Evolutionary conservation across 2,113 vertebrate genomes (phyloP).

Genomic region (Sinocyclocheilus rhinocerous): DNA sequence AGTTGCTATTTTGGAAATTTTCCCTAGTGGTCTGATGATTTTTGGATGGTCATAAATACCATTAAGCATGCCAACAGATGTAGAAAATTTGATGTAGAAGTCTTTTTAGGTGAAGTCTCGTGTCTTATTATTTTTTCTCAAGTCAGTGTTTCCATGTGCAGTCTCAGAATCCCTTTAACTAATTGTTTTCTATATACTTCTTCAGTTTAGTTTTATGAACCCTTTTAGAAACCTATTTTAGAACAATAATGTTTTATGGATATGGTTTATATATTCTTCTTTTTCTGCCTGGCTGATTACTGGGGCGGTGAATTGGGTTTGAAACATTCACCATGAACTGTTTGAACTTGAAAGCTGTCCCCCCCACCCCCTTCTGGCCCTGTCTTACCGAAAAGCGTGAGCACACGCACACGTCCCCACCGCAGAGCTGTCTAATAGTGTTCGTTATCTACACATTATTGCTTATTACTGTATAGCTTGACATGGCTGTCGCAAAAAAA

Average conservation of each 20-base stretch:
- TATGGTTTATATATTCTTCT: slow-evolving; percentile 75
- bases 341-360: slow-evolving; percentile 78
- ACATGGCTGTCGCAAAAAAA: slow-evolving; percentile 76
- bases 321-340: slow-evolving; percentile 75
- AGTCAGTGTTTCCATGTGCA: neutral
- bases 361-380: slow-evolving; percentile 26
- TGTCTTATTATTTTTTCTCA: neutral
- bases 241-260: neutral
- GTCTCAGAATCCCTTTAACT: neutral
- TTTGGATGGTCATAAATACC: neutral
- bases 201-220: neutral
- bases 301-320: slow-evolving; percentile 76
- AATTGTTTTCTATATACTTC: neutral
- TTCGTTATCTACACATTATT: slow-evolving; percentile 78
- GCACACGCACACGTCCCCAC: slow-evolving; percentile 42
- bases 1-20: neutral
- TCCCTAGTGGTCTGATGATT: neutral
- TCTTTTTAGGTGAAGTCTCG: neutral
- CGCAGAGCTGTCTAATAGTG: slow-evolving; percentile 74
- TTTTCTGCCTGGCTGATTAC: slow-evolving; percentile 76
- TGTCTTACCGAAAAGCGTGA: slow-evolving; percentile 41
- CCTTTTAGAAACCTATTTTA: neutral
- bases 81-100: neutral
- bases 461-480: slow-evolving; percentile 80
- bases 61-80: neutral